Evolutionary conservation across 2,888 invertebrate genomes (phyloP).

Genomic region (Alviniconcha strummeri): DNA sequence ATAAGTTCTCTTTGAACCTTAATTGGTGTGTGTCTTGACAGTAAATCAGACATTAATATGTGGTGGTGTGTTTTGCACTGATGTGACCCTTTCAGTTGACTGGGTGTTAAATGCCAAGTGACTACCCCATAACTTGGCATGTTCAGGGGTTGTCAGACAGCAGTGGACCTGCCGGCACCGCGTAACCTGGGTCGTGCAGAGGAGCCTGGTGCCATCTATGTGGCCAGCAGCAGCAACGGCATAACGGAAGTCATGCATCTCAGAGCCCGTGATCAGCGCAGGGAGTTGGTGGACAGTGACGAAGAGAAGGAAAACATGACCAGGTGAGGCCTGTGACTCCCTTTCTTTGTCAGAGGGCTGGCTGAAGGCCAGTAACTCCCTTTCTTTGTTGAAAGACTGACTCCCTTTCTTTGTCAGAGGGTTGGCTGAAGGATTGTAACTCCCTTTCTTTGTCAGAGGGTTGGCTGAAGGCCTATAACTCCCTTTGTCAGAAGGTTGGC

Average conservation of each 20-base stretch:
- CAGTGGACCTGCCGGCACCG: slow-evolving; percentile 63
- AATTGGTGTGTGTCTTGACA: no score
- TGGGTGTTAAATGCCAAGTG: no score
- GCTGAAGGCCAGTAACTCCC: neutral
- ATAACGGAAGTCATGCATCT: slow-evolving; percentile 66
- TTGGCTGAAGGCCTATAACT: neutral
- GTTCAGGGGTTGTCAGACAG: slow-evolving; percentile 61
- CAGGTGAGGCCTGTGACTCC: neutral
- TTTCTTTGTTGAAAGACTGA: neutral
- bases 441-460: neutral
- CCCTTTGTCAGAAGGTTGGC: neutral
- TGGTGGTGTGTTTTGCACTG: no score
- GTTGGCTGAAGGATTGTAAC: neutral
- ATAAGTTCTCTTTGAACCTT: no score
- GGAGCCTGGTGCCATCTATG: slow-evolving; percentile 65
- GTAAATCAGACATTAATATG: no score
- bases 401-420: neutral
- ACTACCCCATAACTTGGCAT: neutral
- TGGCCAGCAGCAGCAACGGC: slow-evolving; percentile 58
- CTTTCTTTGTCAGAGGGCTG: neutral
- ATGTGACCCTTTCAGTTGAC: no score
- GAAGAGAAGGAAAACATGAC: slow-evolving; percentile 41
- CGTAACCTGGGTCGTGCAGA: slow-evolving; percentile 67
- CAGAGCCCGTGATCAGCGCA: slow-evolving; percentile 58
- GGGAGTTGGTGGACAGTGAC: slow-evolving; percentile 36